Evolutionary conservation across 2,797 vertebrate genomes (phyloP).

Genomic region (Lagodon rhomboides): DNA sequence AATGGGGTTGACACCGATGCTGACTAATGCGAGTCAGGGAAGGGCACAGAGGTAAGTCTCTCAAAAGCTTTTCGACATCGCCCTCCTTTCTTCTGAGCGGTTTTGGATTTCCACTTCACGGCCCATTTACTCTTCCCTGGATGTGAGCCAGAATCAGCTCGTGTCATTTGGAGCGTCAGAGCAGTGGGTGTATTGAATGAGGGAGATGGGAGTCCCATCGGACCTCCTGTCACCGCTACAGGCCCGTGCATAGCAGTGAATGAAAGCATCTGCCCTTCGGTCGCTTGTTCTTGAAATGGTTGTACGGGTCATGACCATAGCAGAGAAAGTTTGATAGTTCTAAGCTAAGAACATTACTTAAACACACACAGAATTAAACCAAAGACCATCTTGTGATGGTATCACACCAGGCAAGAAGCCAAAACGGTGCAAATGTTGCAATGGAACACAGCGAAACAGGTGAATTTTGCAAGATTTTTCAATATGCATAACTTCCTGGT

Average conservation of each 20-base stretch:
- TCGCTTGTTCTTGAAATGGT: constrained; percentile 21
- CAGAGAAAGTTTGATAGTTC: constrained; percentile 14
- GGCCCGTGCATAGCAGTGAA: constrained; percentile 6
- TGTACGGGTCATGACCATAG: constrained; percentile 22
- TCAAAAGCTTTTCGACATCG: constrained; percentile 38
- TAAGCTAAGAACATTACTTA: background rate
- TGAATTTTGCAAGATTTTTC: no score
- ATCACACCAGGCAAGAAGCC: no score
- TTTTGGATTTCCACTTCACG: constrained; percentile 57
- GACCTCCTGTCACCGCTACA: constrained; percentile 27
- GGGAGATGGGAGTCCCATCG: constrained; percentile 21
- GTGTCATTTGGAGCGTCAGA: constrained; percentile 37
- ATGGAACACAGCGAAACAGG: no score
- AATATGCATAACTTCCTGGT: no score
- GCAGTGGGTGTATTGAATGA: constrained; percentile 7
- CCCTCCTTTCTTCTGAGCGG: constrained; percentile 29
- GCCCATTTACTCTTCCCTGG: constrained; percentile 47
- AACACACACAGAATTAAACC: no score
- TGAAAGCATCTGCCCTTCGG: constrained; percentile 23
- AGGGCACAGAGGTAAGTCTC: constrained; percentile 32
- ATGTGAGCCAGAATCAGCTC: constrained; percentile 41
- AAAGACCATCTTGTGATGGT: no score
- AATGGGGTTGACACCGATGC: constrained; percentile 55
- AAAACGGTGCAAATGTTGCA: no score
- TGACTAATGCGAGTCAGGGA: constrained; percentile 50